Conservation (phyloP, 2,888 invertebrate species). For the Dendrolimus houi region DNA sequence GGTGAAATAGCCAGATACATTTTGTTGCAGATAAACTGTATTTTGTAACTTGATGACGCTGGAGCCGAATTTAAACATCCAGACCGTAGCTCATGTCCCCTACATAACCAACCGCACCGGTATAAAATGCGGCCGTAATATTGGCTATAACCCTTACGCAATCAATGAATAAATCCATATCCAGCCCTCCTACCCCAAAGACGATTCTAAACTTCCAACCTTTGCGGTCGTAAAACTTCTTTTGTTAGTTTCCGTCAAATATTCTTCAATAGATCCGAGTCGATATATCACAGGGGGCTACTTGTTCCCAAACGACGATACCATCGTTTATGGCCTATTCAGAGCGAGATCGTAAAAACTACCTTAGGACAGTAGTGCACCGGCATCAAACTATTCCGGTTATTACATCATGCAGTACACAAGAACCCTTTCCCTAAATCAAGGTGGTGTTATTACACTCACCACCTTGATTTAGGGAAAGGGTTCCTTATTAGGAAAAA, state of each 20-base stretch:
- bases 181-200: background rate
- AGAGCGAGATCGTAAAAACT: background rate
- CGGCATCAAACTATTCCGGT: background rate
- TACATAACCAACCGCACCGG: too few species aligned
- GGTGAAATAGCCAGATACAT: too few species aligned
- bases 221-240: background rate
- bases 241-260: background rate
- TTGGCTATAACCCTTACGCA: background rate
- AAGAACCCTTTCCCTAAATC: too few species aligned
- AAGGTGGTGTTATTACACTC: too few species aligned
- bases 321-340: background rate
- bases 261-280: background rate
- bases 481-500: too few species aligned
- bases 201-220: background rate
- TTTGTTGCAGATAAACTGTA: too few species aligned
- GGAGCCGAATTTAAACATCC: too few species aligned
- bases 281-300: background rate
- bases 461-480: too few species aligned
- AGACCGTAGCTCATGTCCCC: too few species aligned
- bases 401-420: too few species aligned
- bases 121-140: too few species aligned
- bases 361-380: background rate
- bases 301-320: background rate
- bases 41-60: too few species aligned
- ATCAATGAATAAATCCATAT: background rate